These are phyloP conservation scores for Drosophila mauritiana DNA, from an alignment of 1,140 invertebrate species.

Conservation along the genomic window DNA sequence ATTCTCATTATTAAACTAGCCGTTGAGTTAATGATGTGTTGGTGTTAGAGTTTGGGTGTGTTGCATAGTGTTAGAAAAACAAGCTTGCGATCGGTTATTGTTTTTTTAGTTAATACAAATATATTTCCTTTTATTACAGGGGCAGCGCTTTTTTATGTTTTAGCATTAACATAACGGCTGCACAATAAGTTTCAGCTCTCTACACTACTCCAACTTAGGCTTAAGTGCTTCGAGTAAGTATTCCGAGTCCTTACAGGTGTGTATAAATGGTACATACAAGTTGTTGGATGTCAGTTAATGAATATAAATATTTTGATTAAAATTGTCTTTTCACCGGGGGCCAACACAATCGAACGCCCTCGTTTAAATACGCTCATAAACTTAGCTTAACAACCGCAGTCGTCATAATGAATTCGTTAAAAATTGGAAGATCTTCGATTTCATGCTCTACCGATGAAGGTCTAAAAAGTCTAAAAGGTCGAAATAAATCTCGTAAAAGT, in stretches of 20 bases:
- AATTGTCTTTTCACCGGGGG: constrained; percentile 49
- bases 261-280: constrained; percentile 60
- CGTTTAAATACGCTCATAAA: constrained; percentile 49
- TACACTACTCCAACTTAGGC: constrained; percentile 56
- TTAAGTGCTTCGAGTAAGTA: constrained; percentile 36
- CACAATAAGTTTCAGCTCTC: constrained; percentile 55
- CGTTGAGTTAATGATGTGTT: constrained; percentile 9
- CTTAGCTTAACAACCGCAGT: constrained; percentile 76
- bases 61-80: constrained; percentile 64
- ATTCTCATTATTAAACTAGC: neutral
- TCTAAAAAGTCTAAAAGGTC: too few species aligned
- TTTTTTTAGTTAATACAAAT: constrained; percentile 77
- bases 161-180: constrained; percentile 77
- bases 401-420: constrained; percentile 40
- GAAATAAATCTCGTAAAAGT: too few species aligned
- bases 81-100: constrained; percentile 43
- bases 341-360: constrained; percentile 35
- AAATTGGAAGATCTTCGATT: constrained; percentile 35
- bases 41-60: constrained; percentile 26
- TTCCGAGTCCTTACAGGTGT: constrained; percentile 50
- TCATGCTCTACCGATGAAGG: neutral
- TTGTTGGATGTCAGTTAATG: constrained; percentile 53
- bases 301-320: constrained; percentile 72
- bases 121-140: constrained; percentile 73
- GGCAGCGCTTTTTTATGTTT: constrained; percentile 75